Evolutionary conservation across 1,140 invertebrate genomes (phyloP).

Genomic region (Drosophila nasuta): DNA sequence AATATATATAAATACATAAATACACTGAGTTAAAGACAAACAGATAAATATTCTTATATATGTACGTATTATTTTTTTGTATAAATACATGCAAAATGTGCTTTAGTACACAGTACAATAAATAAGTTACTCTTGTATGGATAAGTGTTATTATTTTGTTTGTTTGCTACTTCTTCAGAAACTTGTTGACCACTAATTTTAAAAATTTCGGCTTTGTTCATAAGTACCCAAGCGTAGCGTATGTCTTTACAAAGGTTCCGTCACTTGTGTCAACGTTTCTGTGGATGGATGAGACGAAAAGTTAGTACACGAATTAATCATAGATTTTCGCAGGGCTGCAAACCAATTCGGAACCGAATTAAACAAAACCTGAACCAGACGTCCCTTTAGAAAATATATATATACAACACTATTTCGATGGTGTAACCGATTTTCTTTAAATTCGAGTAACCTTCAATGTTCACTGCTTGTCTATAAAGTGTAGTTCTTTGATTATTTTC

Average conservation of each 20-base stretch:
- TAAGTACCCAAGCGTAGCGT: slow-evolving; percentile 94
- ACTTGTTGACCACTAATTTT: slow-evolving; percentile 65
- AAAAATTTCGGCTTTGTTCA: slow-evolving; percentile 86
- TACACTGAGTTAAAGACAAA: background rate
- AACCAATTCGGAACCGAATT: no score
- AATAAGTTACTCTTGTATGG: background rate
- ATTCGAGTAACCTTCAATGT: no score
- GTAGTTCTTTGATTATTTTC: no score
- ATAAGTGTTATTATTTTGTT: background rate
- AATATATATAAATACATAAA: background rate
- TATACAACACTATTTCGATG: no score
- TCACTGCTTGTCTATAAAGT: no score
- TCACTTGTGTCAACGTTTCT: slow-evolving; percentile 92
- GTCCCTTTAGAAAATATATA: no score
- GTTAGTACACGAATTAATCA: background rate
- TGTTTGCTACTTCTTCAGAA: slow-evolving; percentile 65
- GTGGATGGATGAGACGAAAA: slow-evolving; percentile 50
- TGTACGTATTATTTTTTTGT: background rate
- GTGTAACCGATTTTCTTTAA: no score
- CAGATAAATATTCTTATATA: background rate
- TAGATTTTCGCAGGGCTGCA: background rate
- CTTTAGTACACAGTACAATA: slow-evolving; percentile 1
- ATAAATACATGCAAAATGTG: slow-evolving; percentile 4
- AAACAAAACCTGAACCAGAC: no score
- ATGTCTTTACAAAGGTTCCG: slow-evolving; percentile 95